Conservation (phyloP, 2,113 vertebrate species). For the Archilochus colubris region DNA sequence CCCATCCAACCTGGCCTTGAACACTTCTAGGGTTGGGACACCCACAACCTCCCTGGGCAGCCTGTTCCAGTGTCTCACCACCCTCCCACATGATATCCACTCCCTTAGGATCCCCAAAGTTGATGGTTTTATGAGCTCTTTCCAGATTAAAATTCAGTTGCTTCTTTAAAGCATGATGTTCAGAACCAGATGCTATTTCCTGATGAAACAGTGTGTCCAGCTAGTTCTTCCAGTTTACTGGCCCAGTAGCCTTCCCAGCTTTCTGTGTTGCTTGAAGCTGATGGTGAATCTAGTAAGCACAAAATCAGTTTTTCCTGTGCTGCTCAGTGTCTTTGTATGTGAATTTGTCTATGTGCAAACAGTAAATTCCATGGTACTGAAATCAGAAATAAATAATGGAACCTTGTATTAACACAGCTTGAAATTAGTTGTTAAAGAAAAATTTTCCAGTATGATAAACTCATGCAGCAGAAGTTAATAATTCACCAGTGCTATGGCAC, state of each 20-base stretch:
- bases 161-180: neutral
- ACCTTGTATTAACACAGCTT: neutral
- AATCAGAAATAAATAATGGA: neutral
- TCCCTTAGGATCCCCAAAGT: rapidly evolving
- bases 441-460: neutral
- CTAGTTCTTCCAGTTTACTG: neutral
- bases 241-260: neutral
- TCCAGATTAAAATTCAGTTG: neutral
- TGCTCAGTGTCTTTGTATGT: neutral
- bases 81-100: neutral
- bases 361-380: neutral
- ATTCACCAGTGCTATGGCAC: neutral
- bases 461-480: neutral
- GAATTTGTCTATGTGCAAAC: neutral
- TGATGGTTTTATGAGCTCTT: neutral
- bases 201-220: neutral
- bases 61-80: too few relatives aligned
- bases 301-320: neutral
- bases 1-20: too few relatives aligned
- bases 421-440: neutral
- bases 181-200: neutral
- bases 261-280: neutral
- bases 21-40: too few relatives aligned
- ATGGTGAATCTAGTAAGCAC: neutral
- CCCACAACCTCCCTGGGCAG: too few relatives aligned